Evolutionary conservation across 1,140 invertebrate species (phyloP), one percentile per base, ranked within the genome.

Genomic region (Dolichoris vasculosae): DNA sequence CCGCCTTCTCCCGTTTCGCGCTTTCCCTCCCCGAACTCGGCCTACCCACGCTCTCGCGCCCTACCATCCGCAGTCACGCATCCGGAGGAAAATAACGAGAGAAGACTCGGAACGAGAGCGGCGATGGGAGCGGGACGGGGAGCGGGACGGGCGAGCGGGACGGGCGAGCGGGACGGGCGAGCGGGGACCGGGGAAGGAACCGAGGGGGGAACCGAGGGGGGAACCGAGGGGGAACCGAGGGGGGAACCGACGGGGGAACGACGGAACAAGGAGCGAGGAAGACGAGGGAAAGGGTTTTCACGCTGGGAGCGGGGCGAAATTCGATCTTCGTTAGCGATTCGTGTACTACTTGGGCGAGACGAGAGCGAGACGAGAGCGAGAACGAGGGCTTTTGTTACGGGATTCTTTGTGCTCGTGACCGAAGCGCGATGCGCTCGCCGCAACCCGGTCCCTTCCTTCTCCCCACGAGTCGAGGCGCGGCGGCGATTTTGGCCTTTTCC

Each of bases 291-390:
- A 40, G 55, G 59, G 46, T 43, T n/a, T 30, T 59, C 55, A 64
- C 46, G 78, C 38, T 40, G 48, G 7, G 77, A 1, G 40, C 17
- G 63, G 0, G 17, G 69, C 64, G 82, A 83, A 83, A 83, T 77
- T 83, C 59, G 82, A 83, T 83, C 82, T 83, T 83, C 82, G 77
- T 83, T 83, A 83, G 73, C 59, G 82, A 83, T 83, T 83, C 82
- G 35, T 76, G 64, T 64, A 35, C 30, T 67, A 35, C 43, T 1
- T 9, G 6, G 2, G 2, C 30, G 1, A 23, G n/a, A n/a, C n/a
- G n/a, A n/a, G n/a, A n/a, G n/a, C n/a, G n/a, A n/a, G n/a, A n/a
- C n/a, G n/a, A n/a, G n/a, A n/a, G n/a, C n/a, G n/a, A 0, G n/a
- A 30, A 46, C 43, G n/a, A 20, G 23, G 48, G 30, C 48, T 77